Evolutionary conservation across 1,140 invertebrate genomes (phyloP).

Genomic region (Anoplolepis gracilipes): DNA sequence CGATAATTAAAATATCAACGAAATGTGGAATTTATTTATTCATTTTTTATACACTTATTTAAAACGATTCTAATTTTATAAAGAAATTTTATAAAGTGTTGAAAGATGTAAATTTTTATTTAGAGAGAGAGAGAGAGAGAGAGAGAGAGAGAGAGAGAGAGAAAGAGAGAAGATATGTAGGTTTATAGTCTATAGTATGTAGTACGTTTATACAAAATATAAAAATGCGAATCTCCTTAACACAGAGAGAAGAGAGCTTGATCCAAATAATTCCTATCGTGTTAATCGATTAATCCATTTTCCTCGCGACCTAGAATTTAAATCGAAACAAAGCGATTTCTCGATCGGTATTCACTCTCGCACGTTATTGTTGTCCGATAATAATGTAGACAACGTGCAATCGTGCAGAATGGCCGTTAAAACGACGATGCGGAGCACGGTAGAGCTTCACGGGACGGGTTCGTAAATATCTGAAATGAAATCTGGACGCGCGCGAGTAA

Average conservation of each 20-base stretch:
- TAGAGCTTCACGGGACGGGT: constrained; percentile 5
- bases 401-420: constrained; percentile 20
- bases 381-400: background rate
- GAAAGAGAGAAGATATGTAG: too few relatives aligned
- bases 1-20: too few relatives aligned
- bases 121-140: background rate
- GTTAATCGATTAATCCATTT: constrained; percentile 7
- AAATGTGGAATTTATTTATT: background rate
- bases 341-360: background rate
- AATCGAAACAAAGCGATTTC: background rate
- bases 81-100: too few relatives aligned
- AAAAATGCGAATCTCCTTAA: background rate
- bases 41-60: background rate
- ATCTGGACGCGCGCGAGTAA: constrained; percentile 48
- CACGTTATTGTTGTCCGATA: background rate
- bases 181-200: background rate
- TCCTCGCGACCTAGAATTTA: background rate
- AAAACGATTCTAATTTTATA: background rate
- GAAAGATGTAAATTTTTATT: background rate
- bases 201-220: background rate
- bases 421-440: background rate
- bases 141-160: too few relatives aligned
- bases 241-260: background rate
- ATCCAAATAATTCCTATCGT: background rate
- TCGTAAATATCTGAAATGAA: constrained; percentile 71